Evolutionary conservation across 2,113 vertebrate genomes (phyloP), one percentile per base, ranked within the genome.

Genomic region (Gadus macrocephalus): DNA sequence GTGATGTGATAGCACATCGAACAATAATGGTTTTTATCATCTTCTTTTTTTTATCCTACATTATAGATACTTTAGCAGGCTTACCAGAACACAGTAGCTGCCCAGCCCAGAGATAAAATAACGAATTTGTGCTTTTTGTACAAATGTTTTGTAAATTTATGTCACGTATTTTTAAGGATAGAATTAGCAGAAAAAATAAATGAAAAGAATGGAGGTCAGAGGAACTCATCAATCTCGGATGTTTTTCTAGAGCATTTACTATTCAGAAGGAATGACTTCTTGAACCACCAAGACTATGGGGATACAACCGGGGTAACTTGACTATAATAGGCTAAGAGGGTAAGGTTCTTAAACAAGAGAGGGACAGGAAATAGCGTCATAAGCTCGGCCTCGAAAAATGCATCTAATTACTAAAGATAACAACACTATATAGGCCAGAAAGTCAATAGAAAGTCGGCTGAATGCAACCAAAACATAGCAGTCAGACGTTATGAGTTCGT

Each of bases 121-220:
- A 35, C 4, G 31, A 35, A 35, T 35, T 7, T 35, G 4, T 35
- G 31, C 4, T 35, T 4, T 35, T 35, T 35, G 4, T 7, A 4
- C 4, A 35, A 35, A 35, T 4, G 6, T 7, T 35, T 35, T 35
- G 31, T 35, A 35, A 4, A 35, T 5, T 35, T 35, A 7, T 35
- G 31, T 35, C 49, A 3, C 19, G 60, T 73, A 31, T 68, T 76
- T 73, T 62, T 67, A 73, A 81, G 61, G 62, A 85, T 25, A 85
- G 64, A 80, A 83, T 82, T 73, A 70, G 2, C 4, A 35, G 4
- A 4, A 83, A 85, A 69, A 42, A 20, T 71, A 81, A 81, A 77
- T 28, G 67, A 59, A 11, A 67, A 74, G 14, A 28, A 35, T 9
- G 12, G 77, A 64, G 62, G 73, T 25, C 62, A 84, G 53, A 71